Conservation (phyloP, 2,888 invertebrate genomes). For the Poecilus cupreus region DNA sequence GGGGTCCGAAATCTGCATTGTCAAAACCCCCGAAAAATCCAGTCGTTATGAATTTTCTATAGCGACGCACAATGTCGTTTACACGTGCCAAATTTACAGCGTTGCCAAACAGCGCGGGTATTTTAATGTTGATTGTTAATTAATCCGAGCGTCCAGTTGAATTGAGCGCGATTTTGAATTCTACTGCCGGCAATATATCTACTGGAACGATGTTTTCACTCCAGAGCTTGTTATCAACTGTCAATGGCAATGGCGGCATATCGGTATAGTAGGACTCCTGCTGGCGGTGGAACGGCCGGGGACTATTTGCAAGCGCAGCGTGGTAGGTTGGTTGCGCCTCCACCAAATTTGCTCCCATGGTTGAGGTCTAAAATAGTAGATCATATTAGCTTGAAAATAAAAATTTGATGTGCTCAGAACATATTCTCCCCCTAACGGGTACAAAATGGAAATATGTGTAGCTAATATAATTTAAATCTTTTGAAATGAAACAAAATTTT, state of each 20-base stretch:
- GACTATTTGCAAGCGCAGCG: too few relatives aligned
- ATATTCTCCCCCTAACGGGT: too few relatives aligned
- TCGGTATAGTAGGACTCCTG: neutral
- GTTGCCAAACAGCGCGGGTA: slow-evolving; percentile 38
- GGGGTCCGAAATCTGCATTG: neutral
- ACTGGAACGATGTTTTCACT: slow-evolving; percentile 41
- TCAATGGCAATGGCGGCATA: slow-evolving; percentile 35
- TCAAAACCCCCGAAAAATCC: neutral
- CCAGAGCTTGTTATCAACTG: slow-evolving; percentile 47
- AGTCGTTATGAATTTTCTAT: slow-evolving; percentile 7
- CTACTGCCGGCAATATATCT: slow-evolving; percentile 15
- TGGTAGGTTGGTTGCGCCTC: too few relatives aligned
- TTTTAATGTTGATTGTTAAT: slow-evolving; percentile 54
- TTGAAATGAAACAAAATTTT: too few relatives aligned
- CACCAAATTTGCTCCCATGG: too few relatives aligned
- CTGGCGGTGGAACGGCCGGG: too few relatives aligned
- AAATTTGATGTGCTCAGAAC: too few relatives aligned
- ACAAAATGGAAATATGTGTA: too few relatives aligned
- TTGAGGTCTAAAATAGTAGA: too few relatives aligned
- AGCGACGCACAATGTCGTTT: slow-evolving; percentile 1
- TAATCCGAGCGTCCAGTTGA: slow-evolving; percentile 43
- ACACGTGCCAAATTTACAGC: slow-evolving; percentile 27
- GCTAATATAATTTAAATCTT: too few relatives aligned
- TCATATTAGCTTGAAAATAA: too few relatives aligned
- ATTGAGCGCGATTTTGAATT: slow-evolving; percentile 34